A percentile compares a stretch with the other conserved stretches of the same genome.
Conservation (phyloP, 2,888 invertebrate species). For the Synergus laeviventris region DNA sequence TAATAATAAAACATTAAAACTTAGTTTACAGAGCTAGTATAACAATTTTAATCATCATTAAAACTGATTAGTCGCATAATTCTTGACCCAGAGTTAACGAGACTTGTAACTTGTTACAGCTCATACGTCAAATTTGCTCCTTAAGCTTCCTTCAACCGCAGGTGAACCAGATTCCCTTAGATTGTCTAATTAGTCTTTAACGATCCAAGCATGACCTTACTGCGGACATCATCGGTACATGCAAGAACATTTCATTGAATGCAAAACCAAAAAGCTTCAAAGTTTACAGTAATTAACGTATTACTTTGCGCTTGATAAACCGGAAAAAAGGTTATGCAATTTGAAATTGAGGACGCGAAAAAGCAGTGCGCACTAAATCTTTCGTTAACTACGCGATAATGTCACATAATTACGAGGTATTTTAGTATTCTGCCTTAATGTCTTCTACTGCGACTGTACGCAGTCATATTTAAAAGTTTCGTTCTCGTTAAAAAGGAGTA, state of each 20-base stretch:
- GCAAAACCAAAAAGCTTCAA: not conserved
- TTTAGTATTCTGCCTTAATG: conserved; percentile 27
- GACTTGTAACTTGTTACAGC: not conserved
- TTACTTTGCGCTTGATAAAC: not conserved
- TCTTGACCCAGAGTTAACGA: not conserved
- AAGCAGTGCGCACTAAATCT: conserved; percentile 17
- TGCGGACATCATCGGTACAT: not conserved
- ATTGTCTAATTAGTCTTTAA: not conserved
- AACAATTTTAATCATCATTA: not conserved
- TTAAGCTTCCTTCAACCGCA: not conserved
- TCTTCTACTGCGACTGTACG: conserved; percentile 6
- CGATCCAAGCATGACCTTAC: not conserved
- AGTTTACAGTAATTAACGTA: not conserved
- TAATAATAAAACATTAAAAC: not conserved
- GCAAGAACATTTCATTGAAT: not conserved
- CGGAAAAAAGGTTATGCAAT: not conserved
- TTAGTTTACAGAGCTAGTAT: no score
- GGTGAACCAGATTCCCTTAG: not conserved
- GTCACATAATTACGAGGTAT: conserved; percentile 27
- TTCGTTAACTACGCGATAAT: conserved; percentile 22
- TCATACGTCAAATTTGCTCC: not conserved
- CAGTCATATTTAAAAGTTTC: conserved; percentile 10
- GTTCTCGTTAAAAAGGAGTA: conserved; percentile 11
- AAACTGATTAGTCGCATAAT: not conserved
- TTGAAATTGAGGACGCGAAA: conserved; percentile 8